Conservation (phyloP, 2,797 vertebrate species). For the Ceyx erithaca region DNA sequence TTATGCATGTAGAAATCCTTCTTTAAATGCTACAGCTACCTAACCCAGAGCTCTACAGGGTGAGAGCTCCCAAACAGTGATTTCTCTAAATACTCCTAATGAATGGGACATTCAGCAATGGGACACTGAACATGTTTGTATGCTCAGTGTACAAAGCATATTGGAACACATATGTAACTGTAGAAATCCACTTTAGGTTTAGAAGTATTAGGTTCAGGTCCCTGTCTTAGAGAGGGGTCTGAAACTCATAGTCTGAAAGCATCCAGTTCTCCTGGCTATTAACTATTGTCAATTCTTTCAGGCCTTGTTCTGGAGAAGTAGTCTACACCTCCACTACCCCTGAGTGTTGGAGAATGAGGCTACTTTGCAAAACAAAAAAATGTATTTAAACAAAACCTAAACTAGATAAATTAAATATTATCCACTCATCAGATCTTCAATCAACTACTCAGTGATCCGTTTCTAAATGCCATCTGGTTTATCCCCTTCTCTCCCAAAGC, state of each 20-base stretch:
- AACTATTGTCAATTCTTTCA: neutral
- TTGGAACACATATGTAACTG: neutral
- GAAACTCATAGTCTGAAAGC: neutral
- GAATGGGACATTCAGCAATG: neutral
- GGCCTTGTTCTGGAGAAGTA: neutral
- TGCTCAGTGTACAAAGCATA: neutral
- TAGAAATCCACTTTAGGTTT: neutral
- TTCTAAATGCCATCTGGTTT: constrained; percentile 39
- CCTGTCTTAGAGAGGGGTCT: neutral
- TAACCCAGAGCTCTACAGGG: neutral
- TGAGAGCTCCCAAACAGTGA: neutral
- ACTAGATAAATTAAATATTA: neutral
- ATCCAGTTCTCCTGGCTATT: neutral
- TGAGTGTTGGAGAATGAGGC: neutral
- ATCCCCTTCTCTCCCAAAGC: neutral
- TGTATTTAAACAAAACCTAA: neutral
- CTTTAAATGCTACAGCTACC: neutral
- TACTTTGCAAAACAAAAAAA: neutral
- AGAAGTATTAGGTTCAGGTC: neutral
- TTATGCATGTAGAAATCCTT: rapidly evolving
- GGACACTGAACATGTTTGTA: neutral
- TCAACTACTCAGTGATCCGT: neutral
- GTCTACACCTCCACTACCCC: neutral
- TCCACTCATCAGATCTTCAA: neutral
- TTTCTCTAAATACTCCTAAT: neutral